Evolutionary conservation across 2,888 invertebrate species (phyloP).

Genomic region (Aphelenchoides bicaudatus): DNA sequence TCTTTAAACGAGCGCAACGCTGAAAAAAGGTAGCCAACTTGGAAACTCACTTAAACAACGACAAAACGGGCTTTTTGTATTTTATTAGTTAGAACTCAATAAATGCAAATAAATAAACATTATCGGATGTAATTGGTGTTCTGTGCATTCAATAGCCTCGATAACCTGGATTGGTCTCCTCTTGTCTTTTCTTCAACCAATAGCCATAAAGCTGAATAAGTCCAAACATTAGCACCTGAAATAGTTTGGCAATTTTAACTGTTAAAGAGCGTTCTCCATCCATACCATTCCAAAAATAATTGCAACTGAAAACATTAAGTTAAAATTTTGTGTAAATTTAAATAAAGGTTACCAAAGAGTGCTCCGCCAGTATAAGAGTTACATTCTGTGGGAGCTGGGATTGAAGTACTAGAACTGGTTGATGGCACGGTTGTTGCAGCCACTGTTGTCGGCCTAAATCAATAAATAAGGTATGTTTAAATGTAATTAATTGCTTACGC

Average conservation of each 20-base stretch:
- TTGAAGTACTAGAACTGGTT: background rate
- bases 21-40: background rate
- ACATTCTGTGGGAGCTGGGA: background rate
- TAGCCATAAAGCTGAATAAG: slow-evolving; percentile 13
- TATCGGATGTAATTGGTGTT: no score
- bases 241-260: no score
- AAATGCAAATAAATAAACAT: background rate
- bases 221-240: slow-evolving; percentile 7
- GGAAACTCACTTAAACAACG: background rate
- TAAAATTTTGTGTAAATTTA: background rate
- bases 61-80: slow-evolving; percentile 5
- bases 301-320: background rate
- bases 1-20: background rate
- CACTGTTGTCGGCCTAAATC: background rate
- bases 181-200: slow-evolving; percentile 15
- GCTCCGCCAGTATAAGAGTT: background rate
- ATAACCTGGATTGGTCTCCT: background rate
- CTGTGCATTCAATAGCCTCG: no score
- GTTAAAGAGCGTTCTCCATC: no score
- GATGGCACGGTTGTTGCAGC: background rate
- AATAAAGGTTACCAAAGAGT: background rate
- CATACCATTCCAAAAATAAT: slow-evolving; percentile 16
- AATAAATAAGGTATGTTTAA: no score
- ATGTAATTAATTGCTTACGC: no score
- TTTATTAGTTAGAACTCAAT: background rate